Conservation (phyloP, 2,113 vertebrate species). For the Chamaea fasciata region DNA sequence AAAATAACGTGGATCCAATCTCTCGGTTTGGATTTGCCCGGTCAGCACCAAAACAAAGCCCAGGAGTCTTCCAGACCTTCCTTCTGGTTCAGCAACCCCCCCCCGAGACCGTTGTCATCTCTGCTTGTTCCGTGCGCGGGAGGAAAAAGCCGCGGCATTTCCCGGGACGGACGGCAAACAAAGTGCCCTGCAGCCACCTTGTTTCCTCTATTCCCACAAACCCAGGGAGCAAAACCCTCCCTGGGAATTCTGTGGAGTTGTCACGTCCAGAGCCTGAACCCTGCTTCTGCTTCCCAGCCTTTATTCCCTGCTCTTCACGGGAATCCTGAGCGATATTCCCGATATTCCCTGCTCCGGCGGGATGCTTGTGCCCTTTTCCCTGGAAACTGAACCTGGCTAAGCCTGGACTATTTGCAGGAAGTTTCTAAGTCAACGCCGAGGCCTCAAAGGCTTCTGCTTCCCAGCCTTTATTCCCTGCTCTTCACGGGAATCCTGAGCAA, state of each 20-base stretch:
- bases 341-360: not conserved
- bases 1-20: not conserved
- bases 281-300: not conserved
- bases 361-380: not conserved
- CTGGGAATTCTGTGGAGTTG: not conserved
- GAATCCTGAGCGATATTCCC: not conserved
- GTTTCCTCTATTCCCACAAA: not conserved
- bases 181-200: not conserved
- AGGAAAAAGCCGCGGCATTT: not conserved
- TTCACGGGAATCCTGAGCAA: not conserved
- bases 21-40: not conserved
- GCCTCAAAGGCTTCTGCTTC: not conserved
- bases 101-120: not conserved
- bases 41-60: not conserved
- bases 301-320: not conserved
- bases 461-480: not conserved
- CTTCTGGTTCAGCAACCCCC: not conserved
- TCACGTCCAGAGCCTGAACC: not conserved
- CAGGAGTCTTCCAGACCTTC: not conserved
- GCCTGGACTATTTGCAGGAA: not conserved
- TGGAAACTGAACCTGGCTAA: not conserved
- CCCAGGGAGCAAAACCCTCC: not conserved
- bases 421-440: not conserved
- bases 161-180: not conserved
- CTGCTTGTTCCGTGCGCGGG: not conserved